These are phyloP conservation scores for Trichoplax adhaerens DNA, from an alignment of 37 sponge, comb jelly and placozoan species.

Conservation along the genomic window DNA sequence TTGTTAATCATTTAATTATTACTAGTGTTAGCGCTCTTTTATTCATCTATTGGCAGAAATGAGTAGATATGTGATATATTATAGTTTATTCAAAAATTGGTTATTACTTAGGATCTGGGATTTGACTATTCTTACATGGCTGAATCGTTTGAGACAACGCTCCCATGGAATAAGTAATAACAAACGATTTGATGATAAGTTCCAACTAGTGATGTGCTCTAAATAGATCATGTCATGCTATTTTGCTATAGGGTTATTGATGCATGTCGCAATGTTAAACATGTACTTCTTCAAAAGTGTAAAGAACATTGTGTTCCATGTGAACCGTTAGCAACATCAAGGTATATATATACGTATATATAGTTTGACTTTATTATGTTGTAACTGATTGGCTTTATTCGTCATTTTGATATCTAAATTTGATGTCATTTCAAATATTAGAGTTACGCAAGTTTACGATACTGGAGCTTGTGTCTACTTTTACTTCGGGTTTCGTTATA, in stretches of 20 bases:
- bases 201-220: background rate
- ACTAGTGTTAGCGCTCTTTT: background rate
- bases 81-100: background rate
- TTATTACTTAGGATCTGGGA: constrained; percentile 45
- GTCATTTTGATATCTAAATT: too few relatives aligned
- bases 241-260: constrained; percentile 25
- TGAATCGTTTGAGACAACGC: constrained; percentile 92
- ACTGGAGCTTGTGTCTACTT: constrained; percentile 84
- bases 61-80: background rate
- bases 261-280: constrained; percentile 57
- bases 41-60: background rate
- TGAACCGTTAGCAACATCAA: constrained; percentile 1
- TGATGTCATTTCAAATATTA: background rate
- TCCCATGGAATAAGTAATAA: constrained; percentile 76
- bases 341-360: background rate
- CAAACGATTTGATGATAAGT: background rate
- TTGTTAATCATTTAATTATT: constrained; percentile 4
- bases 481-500: constrained; percentile 63
- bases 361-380: background rate
- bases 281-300: constrained; percentile 30
- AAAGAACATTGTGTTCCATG: background rate
- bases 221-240: background rate
- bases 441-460: constrained; percentile 87
- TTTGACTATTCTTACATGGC: constrained; percentile 60
- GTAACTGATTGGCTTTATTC: background rate